These are phyloP conservation scores for Sarcophaga variegata DNA, from an alignment of 2,888 invertebrate species.

Conservation along the genomic window DNA sequence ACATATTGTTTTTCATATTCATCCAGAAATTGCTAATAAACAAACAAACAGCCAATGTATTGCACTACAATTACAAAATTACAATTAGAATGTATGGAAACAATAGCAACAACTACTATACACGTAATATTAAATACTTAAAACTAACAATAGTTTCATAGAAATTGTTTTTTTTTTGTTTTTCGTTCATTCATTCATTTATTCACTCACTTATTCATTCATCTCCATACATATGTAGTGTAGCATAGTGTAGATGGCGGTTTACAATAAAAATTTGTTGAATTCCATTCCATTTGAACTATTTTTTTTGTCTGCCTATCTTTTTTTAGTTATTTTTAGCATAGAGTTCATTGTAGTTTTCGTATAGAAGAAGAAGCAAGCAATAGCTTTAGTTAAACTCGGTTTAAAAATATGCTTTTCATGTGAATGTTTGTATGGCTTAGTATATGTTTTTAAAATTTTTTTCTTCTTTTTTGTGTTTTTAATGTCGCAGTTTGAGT, in stretches of 20 bases:
- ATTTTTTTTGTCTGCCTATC: conserved; percentile 15
- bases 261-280: conserved; percentile 29
- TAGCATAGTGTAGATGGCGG: conserved; percentile 7
- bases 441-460: neutral
- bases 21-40: neutral
- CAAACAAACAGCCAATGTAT: conserved; percentile 14
- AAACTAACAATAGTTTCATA: neutral
- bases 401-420: neutral
- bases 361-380: neutral
- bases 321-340: neutral
- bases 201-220: conserved; percentile 1
- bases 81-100: neutral
- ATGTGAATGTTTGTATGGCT: too few relatives aligned
- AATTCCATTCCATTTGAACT: conserved; percentile 29
- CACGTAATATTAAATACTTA: conserved; percentile 7
- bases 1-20: conserved; percentile 1
- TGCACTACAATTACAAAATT: neutral
- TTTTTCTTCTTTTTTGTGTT: conserved; percentile 20
- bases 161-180: neutral
- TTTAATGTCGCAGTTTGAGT: conserved; percentile 63
- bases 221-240: neutral
- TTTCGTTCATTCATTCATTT: conserved; percentile 5
- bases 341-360: conserved; percentile 39
- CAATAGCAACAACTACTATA: neutral
- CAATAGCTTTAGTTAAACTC: conserved; percentile 29